These are phyloP conservation scores for Microhierax caerulescens DNA, from an alignment of 2,797 vertebrate genomes.

Conservation along the genomic window DNA sequence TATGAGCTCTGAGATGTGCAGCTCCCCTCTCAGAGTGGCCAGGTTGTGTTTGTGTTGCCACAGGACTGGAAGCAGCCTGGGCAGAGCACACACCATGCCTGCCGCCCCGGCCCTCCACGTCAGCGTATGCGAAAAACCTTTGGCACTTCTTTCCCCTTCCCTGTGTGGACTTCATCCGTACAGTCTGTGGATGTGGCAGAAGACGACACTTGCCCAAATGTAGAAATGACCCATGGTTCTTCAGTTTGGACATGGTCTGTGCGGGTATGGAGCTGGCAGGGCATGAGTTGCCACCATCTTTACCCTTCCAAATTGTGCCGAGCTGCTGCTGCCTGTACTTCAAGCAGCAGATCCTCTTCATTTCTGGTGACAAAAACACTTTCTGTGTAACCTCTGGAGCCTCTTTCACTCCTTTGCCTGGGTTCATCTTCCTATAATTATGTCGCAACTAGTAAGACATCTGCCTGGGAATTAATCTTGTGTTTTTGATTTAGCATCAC, in stretches of 20 bases:
- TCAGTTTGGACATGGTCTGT: rapidly evolving
- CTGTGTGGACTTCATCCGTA: background rate
- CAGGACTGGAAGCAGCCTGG: background rate
- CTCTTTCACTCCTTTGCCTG: background rate
- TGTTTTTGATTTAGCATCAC: background rate
- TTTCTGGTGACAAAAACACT: background rate
- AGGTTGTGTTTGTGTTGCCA: background rate
- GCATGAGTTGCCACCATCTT: background rate
- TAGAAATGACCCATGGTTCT: background rate
- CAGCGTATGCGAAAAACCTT: rapidly evolving
- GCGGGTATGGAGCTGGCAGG: background rate
- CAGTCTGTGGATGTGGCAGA: rapidly evolving
- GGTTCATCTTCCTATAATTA: background rate
- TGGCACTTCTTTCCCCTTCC: background rate
- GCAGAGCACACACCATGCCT: background rate
- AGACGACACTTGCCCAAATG: background rate
- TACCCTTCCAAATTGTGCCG: background rate
- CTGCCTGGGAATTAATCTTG: background rate
- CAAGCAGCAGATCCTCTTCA: background rate
- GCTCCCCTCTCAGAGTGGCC: background rate
- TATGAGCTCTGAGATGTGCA: background rate
- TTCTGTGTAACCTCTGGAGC: background rate
- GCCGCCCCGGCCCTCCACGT: rapidly evolving
- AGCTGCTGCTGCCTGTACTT: background rate
- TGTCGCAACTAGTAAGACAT: background rate